Conservation (phyloP, 2,797 vertebrate species). For the Hemibagrus guttatus region DNA sequence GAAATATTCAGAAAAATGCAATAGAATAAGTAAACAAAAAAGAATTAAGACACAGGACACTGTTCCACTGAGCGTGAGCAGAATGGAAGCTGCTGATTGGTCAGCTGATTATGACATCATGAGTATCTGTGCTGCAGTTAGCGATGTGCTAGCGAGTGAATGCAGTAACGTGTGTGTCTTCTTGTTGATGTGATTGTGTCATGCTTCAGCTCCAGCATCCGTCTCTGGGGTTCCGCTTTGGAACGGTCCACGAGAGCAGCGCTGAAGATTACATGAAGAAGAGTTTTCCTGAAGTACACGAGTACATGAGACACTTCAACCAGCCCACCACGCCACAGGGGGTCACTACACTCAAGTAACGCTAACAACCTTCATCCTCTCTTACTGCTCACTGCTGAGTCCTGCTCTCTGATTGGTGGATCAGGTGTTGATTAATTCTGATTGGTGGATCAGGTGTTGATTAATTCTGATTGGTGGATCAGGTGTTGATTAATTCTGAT, state of each 20-base stretch:
- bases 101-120: neutral
- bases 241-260: conserved; percentile 84
- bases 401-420: neutral
- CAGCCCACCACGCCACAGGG: conserved; percentile 81
- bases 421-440: too few relatives aligned
- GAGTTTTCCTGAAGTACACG: conserved; percentile 86
- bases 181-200: conserved; percentile 1
- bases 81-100: neutral
- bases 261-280: conserved; percentile 85
- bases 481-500: too few relatives aligned
- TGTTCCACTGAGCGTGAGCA: neutral
- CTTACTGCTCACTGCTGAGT: neutral
- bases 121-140: neutral
- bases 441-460: too few relatives aligned
- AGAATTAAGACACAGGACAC: neutral
- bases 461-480: too few relatives aligned
- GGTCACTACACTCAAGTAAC: conserved; percentile 80
- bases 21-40: neutral
- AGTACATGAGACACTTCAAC: conserved; percentile 86
- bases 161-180: too few relatives aligned
- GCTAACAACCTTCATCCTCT: neutral
- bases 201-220: conserved; percentile 75
- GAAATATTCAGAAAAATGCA: too few relatives aligned
- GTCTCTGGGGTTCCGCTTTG: conserved; percentile 84
- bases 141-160: too few relatives aligned